Evolutionary conservation across 2,797 vertebrate species (phyloP).

Genomic region (Acestrorhynchus altus): DNA sequence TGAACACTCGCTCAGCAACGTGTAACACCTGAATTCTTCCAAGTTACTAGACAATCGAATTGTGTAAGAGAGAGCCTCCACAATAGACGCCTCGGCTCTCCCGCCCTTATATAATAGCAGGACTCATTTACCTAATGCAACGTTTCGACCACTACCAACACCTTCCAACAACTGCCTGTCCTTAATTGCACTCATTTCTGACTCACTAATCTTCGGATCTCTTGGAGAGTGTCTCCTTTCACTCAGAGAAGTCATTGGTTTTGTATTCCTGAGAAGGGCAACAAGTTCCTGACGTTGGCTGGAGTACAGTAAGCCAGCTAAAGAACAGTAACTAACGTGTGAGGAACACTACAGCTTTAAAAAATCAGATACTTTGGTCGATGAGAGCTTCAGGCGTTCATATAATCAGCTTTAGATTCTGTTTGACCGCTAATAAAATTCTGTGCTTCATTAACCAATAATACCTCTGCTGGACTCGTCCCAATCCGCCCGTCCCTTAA

Average conservation of each 20-base stretch:
- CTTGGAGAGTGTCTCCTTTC: constrained; percentile 43
- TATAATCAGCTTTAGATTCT: not conserved
- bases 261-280: constrained; percentile 42
- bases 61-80: not conserved
- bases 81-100: constrained; percentile 26
- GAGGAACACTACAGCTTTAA: not conserved
- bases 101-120: constrained; percentile 36
- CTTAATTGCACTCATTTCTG: constrained; percentile 50
- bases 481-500: not conserved
- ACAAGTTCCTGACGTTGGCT: constrained; percentile 14
- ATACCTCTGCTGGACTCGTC: not conserved
- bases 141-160: constrained; percentile 23
- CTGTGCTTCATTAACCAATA: not conserved
- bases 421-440: not conserved
- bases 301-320: constrained; percentile 19
- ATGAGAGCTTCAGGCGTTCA: not conserved
- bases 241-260: constrained; percentile 36
- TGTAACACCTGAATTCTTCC: not conserved
- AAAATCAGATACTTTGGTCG: not conserved
- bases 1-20: constrained; percentile 3
- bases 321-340: not conserved
- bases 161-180: constrained; percentile 31
- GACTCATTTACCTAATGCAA: constrained; percentile 29
- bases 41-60: not conserved
- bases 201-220: constrained; percentile 46